Percentiles rank a stretch among this genome's conserved stretches.
Conservation (phyloP, 1,140 invertebrate species). For the Drosophila littoralis region DNA sequence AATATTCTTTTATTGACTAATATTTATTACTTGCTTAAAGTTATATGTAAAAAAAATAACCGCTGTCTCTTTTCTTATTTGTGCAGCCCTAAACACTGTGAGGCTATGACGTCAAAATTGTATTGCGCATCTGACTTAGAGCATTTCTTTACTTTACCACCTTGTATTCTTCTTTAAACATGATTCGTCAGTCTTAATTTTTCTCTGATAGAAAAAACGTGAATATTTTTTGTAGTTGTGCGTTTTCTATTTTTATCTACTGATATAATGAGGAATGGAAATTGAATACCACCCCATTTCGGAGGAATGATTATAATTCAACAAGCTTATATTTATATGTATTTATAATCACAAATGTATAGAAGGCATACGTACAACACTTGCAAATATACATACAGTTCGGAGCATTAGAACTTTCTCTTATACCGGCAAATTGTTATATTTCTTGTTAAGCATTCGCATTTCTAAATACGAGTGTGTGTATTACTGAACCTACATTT, state of each 20-base stretch:
- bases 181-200: conserved; percentile 20
- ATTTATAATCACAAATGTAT: conserved; percentile 2
- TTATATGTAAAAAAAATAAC: background rate
- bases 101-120: conserved; percentile 21
- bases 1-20: background rate
- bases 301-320: background rate
- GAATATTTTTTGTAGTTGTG: background rate
- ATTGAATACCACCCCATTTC: background rate
- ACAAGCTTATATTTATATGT: background rate
- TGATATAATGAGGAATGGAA: background rate
- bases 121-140: background rate
- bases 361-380: background rate
- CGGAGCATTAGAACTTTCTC: conserved; percentile 15
- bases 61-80: too few species aligned
- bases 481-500: background rate
- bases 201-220: background rate
- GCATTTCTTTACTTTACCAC: conserved; percentile 1
- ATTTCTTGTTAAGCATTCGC: background rate
- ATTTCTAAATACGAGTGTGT: conserved; percentile 5
- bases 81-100: conserved; percentile 12
- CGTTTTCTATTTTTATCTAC: background rate
- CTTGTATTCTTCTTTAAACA: conserved; percentile 4
- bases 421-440: conserved; percentile 4
- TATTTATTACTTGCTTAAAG: background rate
- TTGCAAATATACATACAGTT: background rate